A percentile compares a stretch with the other conserved stretches of the same genome.
Conservation (phyloP, 2,113 vertebrate species). For the Hystrix cristata region DNA sequence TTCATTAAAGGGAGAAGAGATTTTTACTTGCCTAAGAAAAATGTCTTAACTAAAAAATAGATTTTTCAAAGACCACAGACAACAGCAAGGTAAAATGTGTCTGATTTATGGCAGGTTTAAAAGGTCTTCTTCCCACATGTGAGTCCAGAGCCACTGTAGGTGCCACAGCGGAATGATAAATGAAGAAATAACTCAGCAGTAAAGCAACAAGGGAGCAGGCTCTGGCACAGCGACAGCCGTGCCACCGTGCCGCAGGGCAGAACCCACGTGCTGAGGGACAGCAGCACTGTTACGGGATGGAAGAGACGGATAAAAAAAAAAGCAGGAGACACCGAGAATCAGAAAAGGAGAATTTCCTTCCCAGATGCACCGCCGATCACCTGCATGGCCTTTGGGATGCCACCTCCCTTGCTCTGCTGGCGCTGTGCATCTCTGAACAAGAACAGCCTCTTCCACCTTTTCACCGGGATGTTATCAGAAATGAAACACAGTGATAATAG, state of each 20-base stretch:
- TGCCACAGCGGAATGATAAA: constrained; percentile 79
- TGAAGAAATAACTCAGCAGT: constrained; percentile 78
- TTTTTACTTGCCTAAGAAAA: constrained; percentile 87
- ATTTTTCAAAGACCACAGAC: constrained; percentile 83
- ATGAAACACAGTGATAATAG: constrained; percentile 66
- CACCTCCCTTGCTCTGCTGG: constrained; percentile 20
- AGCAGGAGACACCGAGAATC: background rate
- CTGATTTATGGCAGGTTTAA: constrained; percentile 83
- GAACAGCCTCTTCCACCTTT: background rate
- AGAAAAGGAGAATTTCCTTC: background rate
- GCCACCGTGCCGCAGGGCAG: background rate
- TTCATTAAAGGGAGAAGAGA: constrained; percentile 85
- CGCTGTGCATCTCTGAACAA: constrained; percentile 45
- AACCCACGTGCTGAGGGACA: constrained; percentile 41
- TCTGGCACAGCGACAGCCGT: background rate
- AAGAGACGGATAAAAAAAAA: constrained; percentile 47
- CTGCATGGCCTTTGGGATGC: background rate
- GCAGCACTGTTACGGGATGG: background rate
- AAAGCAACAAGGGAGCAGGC: constrained; percentile 58
- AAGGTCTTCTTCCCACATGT: constrained; percentile 82
- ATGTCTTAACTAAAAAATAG: constrained; percentile 85
- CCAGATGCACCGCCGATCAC: background rate
- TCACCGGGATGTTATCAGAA: background rate
- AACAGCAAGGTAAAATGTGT: constrained; percentile 83
- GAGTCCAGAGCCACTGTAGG: constrained; percentile 61